Evolutionary conservation across 2,797 vertebrate genomes (phyloP), one percentile per base, ranked within the genome.

Genomic region (Poecilia gillii): DNA sequence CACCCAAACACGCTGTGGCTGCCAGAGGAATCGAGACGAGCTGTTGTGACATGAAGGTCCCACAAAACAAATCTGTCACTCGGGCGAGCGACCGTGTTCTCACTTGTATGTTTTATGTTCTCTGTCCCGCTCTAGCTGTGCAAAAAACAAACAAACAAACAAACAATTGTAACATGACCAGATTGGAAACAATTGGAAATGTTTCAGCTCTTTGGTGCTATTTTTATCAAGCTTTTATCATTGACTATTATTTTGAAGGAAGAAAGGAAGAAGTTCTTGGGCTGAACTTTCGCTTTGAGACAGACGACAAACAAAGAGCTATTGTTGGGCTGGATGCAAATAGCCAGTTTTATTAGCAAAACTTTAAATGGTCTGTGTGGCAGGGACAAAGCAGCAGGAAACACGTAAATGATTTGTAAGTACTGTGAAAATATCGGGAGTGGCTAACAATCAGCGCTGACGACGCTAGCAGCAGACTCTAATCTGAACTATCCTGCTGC

Each of bases 1-100:
- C 91, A 92, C 90, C 90, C 90, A 93, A 95, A 94, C 92, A 93
- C 88, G 88, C 88, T 90, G 89, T 20, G 77, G 73, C 85, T 51
- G 79, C 76, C 77, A 78, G 84, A 84, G 84, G 85, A 74, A 85
- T 73, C 59, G 41, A 74, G 82, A 85, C 41, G 74, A 80, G 84
- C 82, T 89, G 87, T 87, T 91, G 88, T 87, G 84, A 94, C 88
- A 91, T 72, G 76, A 79, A 77, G 80, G 75, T 76, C 80, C 74
- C 47, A 31, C 87, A 89, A 89, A 95, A 94, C 88, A 92, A 93
- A 93, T 86, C 91, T 91, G 90, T 90, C 90, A 75, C 75, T 49
- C 13, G 80, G 66, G 78, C 70, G 59, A 62, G 33, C 43, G 78
- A 72, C 59, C 76, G 28, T 80, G 78, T 85, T 87, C 39, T 72